Evolutionary conservation across 2,113 vertebrate genomes (phyloP), one percentile per base, ranked within the genome.

Genomic region (Varanus salvator): DNA sequence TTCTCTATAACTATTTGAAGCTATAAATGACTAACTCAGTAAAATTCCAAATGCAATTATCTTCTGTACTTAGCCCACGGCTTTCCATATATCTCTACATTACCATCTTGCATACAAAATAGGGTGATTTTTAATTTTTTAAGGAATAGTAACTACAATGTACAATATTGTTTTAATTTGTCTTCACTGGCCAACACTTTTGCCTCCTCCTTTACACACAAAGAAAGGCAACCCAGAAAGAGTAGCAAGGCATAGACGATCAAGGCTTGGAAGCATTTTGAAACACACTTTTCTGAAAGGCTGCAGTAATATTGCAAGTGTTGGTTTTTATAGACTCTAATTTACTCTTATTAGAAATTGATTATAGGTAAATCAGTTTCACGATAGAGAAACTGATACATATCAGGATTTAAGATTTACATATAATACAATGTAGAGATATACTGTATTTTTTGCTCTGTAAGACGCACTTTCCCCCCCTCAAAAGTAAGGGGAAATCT

Each of bases 11-110:
- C 97, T 98, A 98, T 99, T 99, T 98, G 98, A 99, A 98, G 98
- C 98, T 98, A 97, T 99, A 99, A 99, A 99, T 98, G 98, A 99
- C 98, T 98, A 99, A 98, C 97, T 98, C 98, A 98, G 98, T 99
- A 98, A 99, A 99, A 99, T 98, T 99, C 98, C 98, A 99, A 99
- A 99, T 99, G 98, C 98, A 99, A 99, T 99, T 99, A 99, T 99
- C 98, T 99, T 98, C 98, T 98, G 98, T 98, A 98, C 97, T 98
- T 98, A 98, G 98, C 98, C 98, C 95, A 96, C 95, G 98, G 98
- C 97, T 97, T 98, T 98, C 98, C 98, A 98, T 99, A 99, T 98
- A 99, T 99, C 98, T 99, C 98, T 84, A 96, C 96, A 78, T 95
- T 97, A 98, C 98, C 97, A 98, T 97, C 98, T 98, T 98, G 98